Conservation (phyloP, 2,888 invertebrate genomes). For the Agrochola lota region DNA sequence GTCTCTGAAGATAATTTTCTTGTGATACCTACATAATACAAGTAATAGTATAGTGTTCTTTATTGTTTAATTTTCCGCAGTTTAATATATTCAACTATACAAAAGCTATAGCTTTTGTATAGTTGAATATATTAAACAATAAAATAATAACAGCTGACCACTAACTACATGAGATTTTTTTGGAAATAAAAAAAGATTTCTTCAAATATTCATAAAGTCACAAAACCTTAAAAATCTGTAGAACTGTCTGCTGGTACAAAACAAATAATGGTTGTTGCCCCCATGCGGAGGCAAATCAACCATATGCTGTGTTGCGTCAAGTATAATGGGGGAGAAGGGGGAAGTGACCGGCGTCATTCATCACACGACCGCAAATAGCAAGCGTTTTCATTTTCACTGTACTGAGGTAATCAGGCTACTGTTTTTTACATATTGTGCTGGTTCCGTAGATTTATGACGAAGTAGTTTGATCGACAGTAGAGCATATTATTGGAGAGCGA, state of each 20-base stretch:
- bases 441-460: slow-evolving; percentile 52
- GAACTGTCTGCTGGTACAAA: slow-evolving; percentile 69
- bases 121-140: no score
- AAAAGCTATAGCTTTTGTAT: not conserved
- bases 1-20: slow-evolving; percentile 19
- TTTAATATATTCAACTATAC: not conserved
- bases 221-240: slow-evolving; percentile 9
- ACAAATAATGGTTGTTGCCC: slow-evolving; percentile 79
- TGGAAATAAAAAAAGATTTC: not conserved
- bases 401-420: slow-evolving; percentile 73
- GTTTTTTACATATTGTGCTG: slow-evolving; percentile 39
- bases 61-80: slow-evolving; percentile 1
- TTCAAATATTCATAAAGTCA: not conserved
- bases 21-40: not conserved
- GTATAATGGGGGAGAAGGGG: slow-evolving; percentile 79
- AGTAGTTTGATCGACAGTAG: not conserved
- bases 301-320: slow-evolving; percentile 87
- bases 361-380: slow-evolving; percentile 82
- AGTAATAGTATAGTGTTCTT: slow-evolving; percentile 2
- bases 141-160: not conserved
- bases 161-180: not conserved
- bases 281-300: slow-evolving; percentile 78
- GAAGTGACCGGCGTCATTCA: slow-evolving; percentile 86
- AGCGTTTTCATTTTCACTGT: slow-evolving; percentile 81
- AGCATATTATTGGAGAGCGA: not conserved